Percentiles rank a stretch among this genome's conserved stretches.
These are phyloP conservation scores for Buteo buteo DNA, from an alignment of 2,113 vertebrate genomes.

Conservation along the genomic window DNA sequence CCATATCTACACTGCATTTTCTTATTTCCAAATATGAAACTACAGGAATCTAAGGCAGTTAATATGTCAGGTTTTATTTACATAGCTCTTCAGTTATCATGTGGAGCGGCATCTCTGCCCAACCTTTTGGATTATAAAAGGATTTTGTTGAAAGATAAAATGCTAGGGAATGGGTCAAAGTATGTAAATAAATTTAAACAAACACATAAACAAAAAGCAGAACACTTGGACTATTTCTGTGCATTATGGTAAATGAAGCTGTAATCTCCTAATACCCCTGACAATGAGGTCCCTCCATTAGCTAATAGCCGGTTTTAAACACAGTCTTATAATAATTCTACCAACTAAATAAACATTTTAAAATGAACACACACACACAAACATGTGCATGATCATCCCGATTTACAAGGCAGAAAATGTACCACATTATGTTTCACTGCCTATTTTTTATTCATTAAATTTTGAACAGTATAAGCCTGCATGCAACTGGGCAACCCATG, in stretches of 20 bases:
- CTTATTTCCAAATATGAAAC: constrained; percentile 47
- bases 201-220: constrained; percentile 39
- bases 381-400: background rate
- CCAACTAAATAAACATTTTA: constrained; percentile 49
- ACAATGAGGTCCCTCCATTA: constrained; percentile 45
- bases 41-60: constrained; percentile 13
- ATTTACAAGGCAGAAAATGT: constrained; percentile 26
- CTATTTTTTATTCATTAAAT: constrained; percentile 34
- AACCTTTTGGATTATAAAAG: background rate
- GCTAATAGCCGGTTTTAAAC: constrained; percentile 46
- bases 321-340: constrained; percentile 32
- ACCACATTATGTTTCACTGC: background rate
- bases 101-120: constrained; percentile 13
- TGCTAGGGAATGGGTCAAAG: constrained; percentile 23
- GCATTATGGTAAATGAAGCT: constrained; percentile 46
- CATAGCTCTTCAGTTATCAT: constrained; percentile 6
- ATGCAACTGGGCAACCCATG: background rate
- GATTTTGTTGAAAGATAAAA: constrained; percentile 43
- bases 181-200: constrained; percentile 37
- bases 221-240: constrained; percentile 28
- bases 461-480: background rate
- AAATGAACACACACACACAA: background rate
- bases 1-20: background rate
- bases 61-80: constrained; percentile 55
- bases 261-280: constrained; percentile 56